Base-by-base conservation (phyloP, 92 coral and sea anemone genomes). In the Palythoa caribaeorum region DNA sequence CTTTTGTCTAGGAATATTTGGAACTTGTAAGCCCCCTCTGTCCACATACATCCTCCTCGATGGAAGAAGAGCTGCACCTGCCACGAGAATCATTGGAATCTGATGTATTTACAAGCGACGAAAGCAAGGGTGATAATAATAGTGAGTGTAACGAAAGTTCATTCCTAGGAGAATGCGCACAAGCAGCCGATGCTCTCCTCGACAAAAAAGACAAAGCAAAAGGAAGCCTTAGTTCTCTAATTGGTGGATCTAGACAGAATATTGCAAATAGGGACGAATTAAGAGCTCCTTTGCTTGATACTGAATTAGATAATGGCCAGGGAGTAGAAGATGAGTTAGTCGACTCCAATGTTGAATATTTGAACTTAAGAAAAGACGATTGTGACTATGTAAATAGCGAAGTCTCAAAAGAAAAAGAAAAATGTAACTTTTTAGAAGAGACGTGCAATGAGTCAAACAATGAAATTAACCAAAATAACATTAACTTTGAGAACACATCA, bases 11-110 rank as follows among this genome's bases (percentile, higher is more conserved):
- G 99, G 99, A 97, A 36, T 97, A 97, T 91, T 83, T 97, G 66
- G 99, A 95, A 76, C 91, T 97, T 7, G 80, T 97, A 20, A 97
- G 98, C 55, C 99, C 99, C 10, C 95, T 95, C 9, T 80, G 94
- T 77, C 94, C 99, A 0, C 96, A 95, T 19, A 94, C 94, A 3
- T 93, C 97, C 9, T 97, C 98, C 2, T 91, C 96, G 11, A 88
- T 89, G 52, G 88, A 94, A 73, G 88, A 68, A 73, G 88, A 68
- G 51, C 87, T 88, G 71, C 66, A 79, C 47, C 71, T 78, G 3
- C 90, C 78, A 2, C 65, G 52, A 35, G 68, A 16, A 2, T 89
- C 94, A 80, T 90, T 89, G 59, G 91, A 94, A 77, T 93, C 98
- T 4, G 98, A 91, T 9, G 90, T 71, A 3, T 88, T 90, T 69